phyloP scores from a whole-genome alignment of 2,113 vertebrate genomes.

The Petrocephalus zakoni region DNA sequence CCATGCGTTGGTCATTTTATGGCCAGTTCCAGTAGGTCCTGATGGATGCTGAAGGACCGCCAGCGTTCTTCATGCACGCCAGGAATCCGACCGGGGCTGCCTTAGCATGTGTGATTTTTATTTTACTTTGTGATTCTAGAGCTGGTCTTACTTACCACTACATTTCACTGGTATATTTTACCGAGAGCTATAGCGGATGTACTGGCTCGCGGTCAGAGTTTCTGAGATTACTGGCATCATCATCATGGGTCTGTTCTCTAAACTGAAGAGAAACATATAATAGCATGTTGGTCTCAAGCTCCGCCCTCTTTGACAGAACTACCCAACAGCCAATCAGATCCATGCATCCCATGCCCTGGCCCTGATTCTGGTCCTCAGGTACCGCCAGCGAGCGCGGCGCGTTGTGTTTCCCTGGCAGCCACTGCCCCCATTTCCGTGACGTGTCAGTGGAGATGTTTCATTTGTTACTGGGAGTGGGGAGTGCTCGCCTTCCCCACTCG shows the following conservation, averaged over 20 bases:
- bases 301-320: neutral
- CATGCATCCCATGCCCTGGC: slow-evolving; percentile 26
- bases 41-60: no score
- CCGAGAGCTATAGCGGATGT: neutral
- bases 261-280: neutral
- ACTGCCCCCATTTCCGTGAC: slow-evolving; percentile 43
- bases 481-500: slow-evolving; percentile 31
- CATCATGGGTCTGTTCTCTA: neutral
- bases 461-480: slow-evolving; percentile 39
- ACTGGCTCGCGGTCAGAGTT: neutral
- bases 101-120: neutral
- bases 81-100: neutral
- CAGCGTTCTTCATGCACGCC: neutral
- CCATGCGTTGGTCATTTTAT: neutral
- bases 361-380: slow-evolving; percentile 7
- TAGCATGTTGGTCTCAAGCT: neutral
- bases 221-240: neutral
- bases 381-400: slow-evolving; percentile 26
- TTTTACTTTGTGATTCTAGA: neutral
- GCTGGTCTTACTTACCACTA: neutral
- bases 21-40: neutral
- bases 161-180: neutral
- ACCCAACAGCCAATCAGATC: neutral
- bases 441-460: slow-evolving; percentile 30
- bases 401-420: slow-evolving; percentile 38